Evolutionary conservation across 53 echinoderm and acorn worm species (phyloP).

Genomic region (Hippasteria phrygiana): DNA sequence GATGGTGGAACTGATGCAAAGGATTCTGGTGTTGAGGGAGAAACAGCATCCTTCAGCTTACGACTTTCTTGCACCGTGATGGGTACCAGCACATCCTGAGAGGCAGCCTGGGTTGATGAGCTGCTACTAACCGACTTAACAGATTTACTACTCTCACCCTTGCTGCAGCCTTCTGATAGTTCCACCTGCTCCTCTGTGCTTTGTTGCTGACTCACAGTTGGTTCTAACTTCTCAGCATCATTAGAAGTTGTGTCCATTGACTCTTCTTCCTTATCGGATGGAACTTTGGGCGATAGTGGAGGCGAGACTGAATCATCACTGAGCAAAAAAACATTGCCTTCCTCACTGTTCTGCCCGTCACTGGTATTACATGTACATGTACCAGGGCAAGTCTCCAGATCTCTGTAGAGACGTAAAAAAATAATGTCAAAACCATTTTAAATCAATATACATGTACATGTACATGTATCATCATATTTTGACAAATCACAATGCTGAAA

Average conservation of each 20-base stretch:
- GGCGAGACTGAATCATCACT: slow-evolving; percentile 44
- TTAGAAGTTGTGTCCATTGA: not conserved
- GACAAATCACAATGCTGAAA: too few species aligned
- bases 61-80: not conserved
- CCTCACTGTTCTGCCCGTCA: slow-evolving; percentile 32
- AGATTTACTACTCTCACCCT: not conserved
- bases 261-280: not conserved
- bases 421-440: not conserved
- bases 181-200: not conserved
- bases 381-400: slow-evolving; percentile 7
- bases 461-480: too few species aligned
- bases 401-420: slow-evolving; percentile 11
- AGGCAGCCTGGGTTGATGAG: not conserved
- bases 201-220: not conserved
- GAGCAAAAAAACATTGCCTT: slow-evolving; percentile 23
- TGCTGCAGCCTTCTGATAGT: not conserved
- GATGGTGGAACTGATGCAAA: not conserved
- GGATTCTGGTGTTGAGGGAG: not conserved
- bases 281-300: slow-evolving; percentile 26
- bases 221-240: not conserved
- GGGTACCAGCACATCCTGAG: not conserved
- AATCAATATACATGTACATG: too few species aligned
- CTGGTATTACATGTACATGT: too few species aligned
- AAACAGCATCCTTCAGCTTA: not conserved
- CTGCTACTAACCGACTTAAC: not conserved